Conservation (phyloP, 2,113 vertebrate genomes). For the Cacatua alba region DNA sequence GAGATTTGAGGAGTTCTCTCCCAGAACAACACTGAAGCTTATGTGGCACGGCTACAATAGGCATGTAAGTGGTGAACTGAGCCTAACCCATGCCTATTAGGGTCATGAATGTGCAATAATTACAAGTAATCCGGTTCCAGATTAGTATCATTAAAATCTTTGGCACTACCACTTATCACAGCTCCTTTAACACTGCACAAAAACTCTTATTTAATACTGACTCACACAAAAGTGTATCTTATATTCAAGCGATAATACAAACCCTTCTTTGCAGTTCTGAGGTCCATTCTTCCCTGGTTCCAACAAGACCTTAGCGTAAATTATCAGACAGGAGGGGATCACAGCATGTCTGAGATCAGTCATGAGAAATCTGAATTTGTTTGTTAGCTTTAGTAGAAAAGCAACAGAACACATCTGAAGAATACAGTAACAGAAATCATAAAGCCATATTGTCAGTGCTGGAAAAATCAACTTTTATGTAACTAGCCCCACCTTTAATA, state of each 20-base stretch:
- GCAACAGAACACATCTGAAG: background rate
- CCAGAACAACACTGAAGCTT: background rate
- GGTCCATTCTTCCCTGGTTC: background rate
- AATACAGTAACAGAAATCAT: conserved; percentile 20
- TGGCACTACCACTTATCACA: background rate
- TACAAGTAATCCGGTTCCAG: background rate
- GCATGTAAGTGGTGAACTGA: background rate
- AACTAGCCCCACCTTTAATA: background rate
- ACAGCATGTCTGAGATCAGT: background rate
- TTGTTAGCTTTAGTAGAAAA: background rate
- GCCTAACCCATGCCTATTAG: background rate
- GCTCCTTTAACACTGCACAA: background rate
- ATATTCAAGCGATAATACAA: background rate
- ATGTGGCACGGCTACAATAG: background rate
- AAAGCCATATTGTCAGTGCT: conserved; percentile 35
- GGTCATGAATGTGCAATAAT: background rate
- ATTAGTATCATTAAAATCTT: background rate
- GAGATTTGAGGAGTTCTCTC: background rate
- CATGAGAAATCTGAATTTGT: background rate
- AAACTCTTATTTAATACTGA: background rate
- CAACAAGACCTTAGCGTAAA: background rate
- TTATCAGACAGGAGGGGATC: background rate
- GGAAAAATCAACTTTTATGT: conserved; percentile 35
- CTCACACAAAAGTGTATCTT: background rate
- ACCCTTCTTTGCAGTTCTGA: background rate